Evolutionary conservation across 2,888 invertebrate genomes (phyloP), one percentile per base, ranked within the genome.

Genomic region (Chromoteleia sp.): DNA sequence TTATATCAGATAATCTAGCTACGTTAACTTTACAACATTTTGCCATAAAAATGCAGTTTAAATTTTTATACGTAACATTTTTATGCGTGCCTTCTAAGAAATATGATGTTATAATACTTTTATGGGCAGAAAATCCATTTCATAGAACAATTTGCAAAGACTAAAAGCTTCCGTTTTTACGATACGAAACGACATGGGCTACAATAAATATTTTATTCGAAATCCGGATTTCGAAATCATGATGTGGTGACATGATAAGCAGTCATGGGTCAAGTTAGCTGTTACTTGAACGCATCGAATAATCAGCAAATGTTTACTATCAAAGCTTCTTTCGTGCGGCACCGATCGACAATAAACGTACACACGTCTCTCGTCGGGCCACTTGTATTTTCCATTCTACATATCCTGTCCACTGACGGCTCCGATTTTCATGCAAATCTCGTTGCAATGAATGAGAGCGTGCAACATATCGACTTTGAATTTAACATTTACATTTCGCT

Each of bases 401-500:
- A 59, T 59, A 67, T 63, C 63, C 54, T 74, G 74, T 63, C 65
- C 65, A 43, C 61, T 14, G 71, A 67, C 63, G 41, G 68, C 41
- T 43, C 50, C 76, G 65, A 77, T 76, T 76, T 77, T 81, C 76
- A 81, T 81, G 76, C 76, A 81, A 81, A 81, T 76, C 61, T 65
- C 71, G 58, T 54, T 39, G 29, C 71, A 67, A 59, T 81, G 67
- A 58, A 76, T 54, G 41, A 36, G 45, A 65, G 17, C 56, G 45
- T 17, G 68, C 70, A 48, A 63, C 48, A 70, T 58, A 75, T 75
- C 75, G 74, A 73, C 67, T 65, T 73, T 74, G 61, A 74, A 68
- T 79, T 58, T 61, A 52, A 79, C 79, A 59, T 79, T 73, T 79
- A 71, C 65, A 67, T 73, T 65, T 73, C 73, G 41, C 21, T 54